Evolutionary conservation across 1,140 invertebrate species (phyloP).

Genomic region (Drosophila melanica): DNA sequence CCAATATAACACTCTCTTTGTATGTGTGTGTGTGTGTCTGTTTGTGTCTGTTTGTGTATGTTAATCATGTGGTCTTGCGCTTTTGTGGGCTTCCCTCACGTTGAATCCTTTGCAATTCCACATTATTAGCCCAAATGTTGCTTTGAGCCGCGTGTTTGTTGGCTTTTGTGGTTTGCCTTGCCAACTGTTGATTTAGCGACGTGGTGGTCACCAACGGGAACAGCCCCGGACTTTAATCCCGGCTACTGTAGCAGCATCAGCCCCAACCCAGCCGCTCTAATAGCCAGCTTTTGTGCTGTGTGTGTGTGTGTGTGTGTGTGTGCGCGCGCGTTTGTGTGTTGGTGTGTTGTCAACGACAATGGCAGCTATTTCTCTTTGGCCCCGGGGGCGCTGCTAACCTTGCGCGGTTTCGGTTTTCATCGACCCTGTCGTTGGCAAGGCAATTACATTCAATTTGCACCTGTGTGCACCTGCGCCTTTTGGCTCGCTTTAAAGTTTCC

Average conservation of each 20-base stretch:
- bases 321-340: constrained; percentile 10
- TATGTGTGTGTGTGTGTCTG: background rate
- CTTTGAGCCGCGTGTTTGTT: constrained; percentile 23
- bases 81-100: constrained; percentile 6
- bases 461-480: constrained; percentile 46
- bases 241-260: constrained; percentile 1
- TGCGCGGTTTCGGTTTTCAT: constrained; percentile 56
- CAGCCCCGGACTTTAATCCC: constrained; percentile 8
- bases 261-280: no score
- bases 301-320: constrained; percentile 6
- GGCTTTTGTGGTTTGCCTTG: constrained; percentile 58
- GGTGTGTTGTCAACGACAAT: constrained; percentile 67
- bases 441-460: constrained; percentile 79
- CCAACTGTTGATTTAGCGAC: constrained; percentile 79
- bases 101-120: constrained; percentile 30
- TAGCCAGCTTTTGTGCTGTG: background rate
- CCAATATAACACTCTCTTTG: no score
- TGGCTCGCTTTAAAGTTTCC: background rate
- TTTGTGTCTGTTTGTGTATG: constrained; percentile 4
- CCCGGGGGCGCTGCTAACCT: constrained; percentile 34
- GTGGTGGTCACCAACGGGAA: constrained; percentile 30
- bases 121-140: constrained; percentile 35
- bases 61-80: constrained; percentile 20
- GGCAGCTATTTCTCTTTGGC: constrained; percentile 45
- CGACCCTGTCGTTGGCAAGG: constrained; percentile 42